Evolutionary conservation across 2,888 invertebrate species (phyloP).

Genomic region (Laothoe populi): DNA sequence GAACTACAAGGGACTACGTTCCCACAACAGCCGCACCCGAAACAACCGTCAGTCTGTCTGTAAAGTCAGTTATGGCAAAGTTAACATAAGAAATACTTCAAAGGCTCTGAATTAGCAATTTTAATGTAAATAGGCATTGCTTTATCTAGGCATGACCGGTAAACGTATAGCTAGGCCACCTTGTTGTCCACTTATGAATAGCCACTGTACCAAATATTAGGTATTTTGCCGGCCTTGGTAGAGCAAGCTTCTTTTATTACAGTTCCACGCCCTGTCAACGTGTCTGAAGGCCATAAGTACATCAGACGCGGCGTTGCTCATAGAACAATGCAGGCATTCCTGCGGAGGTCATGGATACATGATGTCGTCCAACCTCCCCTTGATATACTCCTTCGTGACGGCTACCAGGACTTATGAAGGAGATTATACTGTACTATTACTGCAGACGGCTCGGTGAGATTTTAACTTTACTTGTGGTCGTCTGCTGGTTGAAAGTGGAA

Average conservation of each 20-base stretch:
- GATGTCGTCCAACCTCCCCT: slow-evolving; percentile 93
- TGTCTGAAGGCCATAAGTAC: slow-evolving; percentile 95
- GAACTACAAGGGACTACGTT: too few relatives aligned
- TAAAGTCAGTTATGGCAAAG: too few relatives aligned
- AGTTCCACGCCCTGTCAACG: slow-evolving; percentile 95
- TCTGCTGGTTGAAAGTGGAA: neutral
- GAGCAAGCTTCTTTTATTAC: slow-evolving; percentile 46
- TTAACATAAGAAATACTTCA: too few relatives aligned
- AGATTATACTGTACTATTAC: slow-evolving; percentile 95
- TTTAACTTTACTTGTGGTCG: neutral
- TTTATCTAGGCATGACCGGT: too few relatives aligned
- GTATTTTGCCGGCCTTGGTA: too few relatives aligned
- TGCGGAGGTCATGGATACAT: slow-evolving; percentile 99
- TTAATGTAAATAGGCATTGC: too few relatives aligned
- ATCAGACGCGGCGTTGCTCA: slow-evolving; percentile 88
- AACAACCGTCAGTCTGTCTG: too few relatives aligned
- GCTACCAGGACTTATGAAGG: slow-evolving; percentile 98
- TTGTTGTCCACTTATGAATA: too few relatives aligned
- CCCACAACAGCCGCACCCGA: too few relatives aligned
- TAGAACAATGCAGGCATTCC: slow-evolving; percentile 93
- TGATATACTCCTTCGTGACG: slow-evolving; percentile 91
- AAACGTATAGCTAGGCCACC: too few relatives aligned
- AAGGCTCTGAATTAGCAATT: too few relatives aligned
- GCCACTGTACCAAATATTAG: too few relatives aligned
- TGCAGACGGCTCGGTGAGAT: slow-evolving; percentile 92